Evolutionary conservation across 2,797 vertebrate species (phyloP), one percentile per base, ranked within the genome.

Genomic region (Halcyon badia): DNA sequence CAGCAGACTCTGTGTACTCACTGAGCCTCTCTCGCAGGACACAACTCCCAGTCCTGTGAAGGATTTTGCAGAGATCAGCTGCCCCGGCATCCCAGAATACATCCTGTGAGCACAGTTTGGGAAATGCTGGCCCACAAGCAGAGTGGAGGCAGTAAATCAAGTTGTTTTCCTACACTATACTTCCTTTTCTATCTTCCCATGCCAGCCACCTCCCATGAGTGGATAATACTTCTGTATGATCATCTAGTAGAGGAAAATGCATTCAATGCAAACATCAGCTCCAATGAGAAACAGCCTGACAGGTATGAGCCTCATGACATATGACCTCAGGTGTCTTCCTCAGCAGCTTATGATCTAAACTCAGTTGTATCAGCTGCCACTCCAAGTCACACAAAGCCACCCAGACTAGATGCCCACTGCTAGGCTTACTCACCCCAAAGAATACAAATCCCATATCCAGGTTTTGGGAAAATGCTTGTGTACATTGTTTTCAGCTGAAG

Each of bases 371-470:
- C 35, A 85, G 26, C 56, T 87, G 39, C 21, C 28, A 25, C n/a
- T 72, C 58, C 56, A 10, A 7, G n/a, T 44, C 54, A 83, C 33
- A 41, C 12, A 77, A 73, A 89, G 44, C 15, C 30, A 75, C n/a
- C 11, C 71, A 83, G 44, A 42, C 25, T 48, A 77, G 81, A n/a
- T 4, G 9, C 25, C 9, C 61, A 97, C 97, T 60, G 25, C 16
- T n/a, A 26, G 33, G 24, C 39, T 90, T 78, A 96, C 97, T 97
- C 51, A 97, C 97, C 98, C 98, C 46, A 99, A 96, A 85, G 98
- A 24, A 88, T 98, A 97, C 10, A 99, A 97, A 92, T 99, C 96
- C 98, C 98, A 99, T 81, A 99, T 98, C 98, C 98, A 99, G 7
- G 98, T 99, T 93, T 98, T 97, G 5, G 98, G 97, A 48, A 99